phyloP scores from a whole-genome alignment of 2,888 invertebrate species.

The Pollenia griseotomentosa region DNA sequence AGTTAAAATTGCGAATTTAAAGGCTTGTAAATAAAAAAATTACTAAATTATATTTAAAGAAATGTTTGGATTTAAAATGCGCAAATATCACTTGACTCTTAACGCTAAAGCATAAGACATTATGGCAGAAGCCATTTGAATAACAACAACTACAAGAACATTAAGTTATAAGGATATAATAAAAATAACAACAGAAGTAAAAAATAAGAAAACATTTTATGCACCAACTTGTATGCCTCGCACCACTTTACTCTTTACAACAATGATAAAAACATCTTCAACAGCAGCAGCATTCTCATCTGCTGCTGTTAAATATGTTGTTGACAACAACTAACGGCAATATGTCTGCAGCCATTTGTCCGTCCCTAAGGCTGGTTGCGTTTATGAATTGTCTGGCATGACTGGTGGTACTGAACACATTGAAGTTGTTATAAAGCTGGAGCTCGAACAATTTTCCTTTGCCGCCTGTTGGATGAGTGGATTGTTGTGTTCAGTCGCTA shows the following conservation, averaged over 20 bases:
- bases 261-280: conserved; percentile 18
- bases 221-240: conserved; percentile 49
- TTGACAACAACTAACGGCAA: conserved; percentile 32
- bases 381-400: neutral
- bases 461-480: conserved; percentile 13
- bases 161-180: neutral
- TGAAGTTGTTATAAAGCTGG: conserved; percentile 1
- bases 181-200: conserved; percentile 3
- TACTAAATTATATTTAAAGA: neutral
- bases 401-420: neutral
- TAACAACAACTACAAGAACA: conserved; percentile 13
- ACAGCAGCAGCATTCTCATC: neutral
- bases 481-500: conserved; percentile 28
- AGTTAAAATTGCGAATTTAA: no score
- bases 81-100: conserved; percentile 62
- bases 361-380: neutral
- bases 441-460: conserved; percentile 1
- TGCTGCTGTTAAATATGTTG: conserved; percentile 20
- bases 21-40: no score
- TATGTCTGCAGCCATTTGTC: conserved; percentile 20
- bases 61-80: conserved; percentile 36
- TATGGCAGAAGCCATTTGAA: conserved; percentile 12
- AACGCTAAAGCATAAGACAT: conserved; percentile 27
- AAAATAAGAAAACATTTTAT: conserved; percentile 13
- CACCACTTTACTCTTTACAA: conserved; percentile 5